These are phyloP conservation scores for Fukomys damarensis DNA, from an alignment of 2,113 vertebrate species.

Conservation along the genomic window DNA sequence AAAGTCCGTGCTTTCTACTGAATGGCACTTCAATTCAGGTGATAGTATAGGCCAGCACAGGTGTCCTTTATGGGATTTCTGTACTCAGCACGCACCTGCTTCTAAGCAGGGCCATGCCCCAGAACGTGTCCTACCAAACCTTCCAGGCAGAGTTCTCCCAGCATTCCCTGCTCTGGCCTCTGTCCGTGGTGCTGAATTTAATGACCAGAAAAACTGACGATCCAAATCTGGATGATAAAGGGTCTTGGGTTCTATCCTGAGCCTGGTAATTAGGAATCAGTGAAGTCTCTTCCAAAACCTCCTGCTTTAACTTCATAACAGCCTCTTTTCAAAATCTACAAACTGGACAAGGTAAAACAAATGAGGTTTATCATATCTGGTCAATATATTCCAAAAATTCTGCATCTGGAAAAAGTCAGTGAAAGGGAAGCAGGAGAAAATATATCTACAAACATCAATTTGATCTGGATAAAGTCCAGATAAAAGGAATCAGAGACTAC, in stretches of 20 bases:
- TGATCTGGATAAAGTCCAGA: slow-evolving; percentile 25
- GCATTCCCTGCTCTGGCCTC: rapidly evolving
- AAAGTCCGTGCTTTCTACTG: not conserved
- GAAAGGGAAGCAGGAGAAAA: not conserved
- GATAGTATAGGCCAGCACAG: not conserved
- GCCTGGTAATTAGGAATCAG: not conserved
- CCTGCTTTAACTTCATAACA: not conserved
- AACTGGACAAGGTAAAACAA: slow-evolving; percentile 10
- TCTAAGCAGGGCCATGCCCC: not conserved
- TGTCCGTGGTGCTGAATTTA: slow-evolving; percentile 76
- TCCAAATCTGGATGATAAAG: not conserved
- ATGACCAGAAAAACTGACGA: not conserved
- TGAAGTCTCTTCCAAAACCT: not conserved
- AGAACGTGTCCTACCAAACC: not conserved
- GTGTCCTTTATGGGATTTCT: not conserved
- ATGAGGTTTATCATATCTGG: not conserved
- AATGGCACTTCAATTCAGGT: not conserved
- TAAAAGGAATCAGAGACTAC: slow-evolving; percentile 33
- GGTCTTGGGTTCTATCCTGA: not conserved
- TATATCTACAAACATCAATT: not conserved
- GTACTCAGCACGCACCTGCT: not conserved
- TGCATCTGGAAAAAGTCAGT: not conserved
- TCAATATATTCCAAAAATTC: slow-evolving; percentile 11
- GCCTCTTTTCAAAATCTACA: slow-evolving; percentile 32
- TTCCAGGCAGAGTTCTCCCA: not conserved